A percentile compares a stretch with the other conserved stretches of the same genome.
phyloP scores from a whole-genome alignment of 2,113 vertebrate species.

The Lasiurus cinereus region DNA sequence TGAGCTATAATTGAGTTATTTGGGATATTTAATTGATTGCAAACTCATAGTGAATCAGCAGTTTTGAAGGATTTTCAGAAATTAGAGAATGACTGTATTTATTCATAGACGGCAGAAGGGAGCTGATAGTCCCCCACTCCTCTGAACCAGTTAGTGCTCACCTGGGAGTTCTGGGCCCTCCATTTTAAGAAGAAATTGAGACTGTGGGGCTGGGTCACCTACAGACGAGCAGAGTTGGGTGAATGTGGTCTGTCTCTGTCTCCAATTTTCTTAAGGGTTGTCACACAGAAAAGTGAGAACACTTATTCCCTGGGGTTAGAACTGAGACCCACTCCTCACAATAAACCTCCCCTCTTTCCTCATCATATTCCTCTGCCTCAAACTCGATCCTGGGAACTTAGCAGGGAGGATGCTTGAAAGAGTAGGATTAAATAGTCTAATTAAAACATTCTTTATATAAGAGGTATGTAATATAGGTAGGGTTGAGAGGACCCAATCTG shows the following conservation, averaged over 20 bases:
- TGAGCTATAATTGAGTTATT: constrained; percentile 10
- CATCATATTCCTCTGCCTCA: neutral
- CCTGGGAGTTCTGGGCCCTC: neutral
- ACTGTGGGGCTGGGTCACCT: neutral
- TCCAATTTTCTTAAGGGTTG: neutral
- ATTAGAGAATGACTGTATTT: neutral
- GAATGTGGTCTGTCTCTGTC: neutral
- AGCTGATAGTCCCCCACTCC: neutral
- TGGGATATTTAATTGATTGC: neutral
- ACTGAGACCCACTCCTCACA: neutral
- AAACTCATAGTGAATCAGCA: constrained; percentile 53
- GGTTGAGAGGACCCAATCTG: neutral
- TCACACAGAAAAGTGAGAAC: constrained; percentile 1
- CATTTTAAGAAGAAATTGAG: neutral
- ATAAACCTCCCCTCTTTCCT: neutral
- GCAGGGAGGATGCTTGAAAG: neutral
- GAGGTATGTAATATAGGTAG: neutral
- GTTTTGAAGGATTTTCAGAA: constrained; percentile 38
- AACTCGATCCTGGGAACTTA: neutral
- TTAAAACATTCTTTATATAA: neutral
- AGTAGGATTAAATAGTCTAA: constrained; percentile 6
- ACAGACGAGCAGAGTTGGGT: neutral
- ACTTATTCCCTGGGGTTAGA: neutral
- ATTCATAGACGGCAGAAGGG: neutral
- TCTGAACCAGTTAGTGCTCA: neutral